These are phyloP conservation scores for Shinisaurus crocodilurus DNA, from an alignment of 2,113 vertebrate species.

Conservation along the genomic window DNA sequence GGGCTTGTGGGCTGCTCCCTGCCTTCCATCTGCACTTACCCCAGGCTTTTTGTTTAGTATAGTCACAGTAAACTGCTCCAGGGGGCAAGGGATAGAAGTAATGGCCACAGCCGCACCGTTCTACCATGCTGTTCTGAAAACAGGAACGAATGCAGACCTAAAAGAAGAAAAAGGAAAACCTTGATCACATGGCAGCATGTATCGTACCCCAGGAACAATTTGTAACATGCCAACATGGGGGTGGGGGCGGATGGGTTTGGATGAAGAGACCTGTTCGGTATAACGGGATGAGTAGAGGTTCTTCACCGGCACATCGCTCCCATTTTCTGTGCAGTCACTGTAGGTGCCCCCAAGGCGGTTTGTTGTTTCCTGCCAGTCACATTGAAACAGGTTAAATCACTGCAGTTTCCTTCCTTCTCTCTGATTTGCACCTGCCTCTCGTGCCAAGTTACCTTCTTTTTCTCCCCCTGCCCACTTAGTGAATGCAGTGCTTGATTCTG, in stretches of 20 bases:
- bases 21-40: conserved; percentile 64
- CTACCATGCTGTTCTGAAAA: conserved; percentile 81
- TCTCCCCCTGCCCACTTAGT: neutral
- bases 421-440: neutral
- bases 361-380: conserved; percentile 70
- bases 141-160: conserved; percentile 85
- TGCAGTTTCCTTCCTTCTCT: neutral
- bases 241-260: fast-evolving
- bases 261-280: conserved; percentile 78
- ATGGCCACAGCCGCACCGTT: conserved; percentile 79
- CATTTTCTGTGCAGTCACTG: conserved; percentile 81
- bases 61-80: conserved; percentile 76
- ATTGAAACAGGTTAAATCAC: neutral
- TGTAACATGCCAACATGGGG: too few relatives aligned
- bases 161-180: neutral
- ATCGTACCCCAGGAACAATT: neutral
- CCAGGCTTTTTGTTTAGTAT: conserved; percentile 77
- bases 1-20: neutral
- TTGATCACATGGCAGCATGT: neutral
- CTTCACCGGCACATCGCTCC: conserved; percentile 77
- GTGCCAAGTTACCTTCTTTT: neutral
- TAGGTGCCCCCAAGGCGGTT: conserved; percentile 78
- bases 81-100: conserved; percentile 76
- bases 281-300: conserved; percentile 78
- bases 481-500: neutral